Base-by-base conservation (phyloP, 2,797 vertebrate species). In the Pseudopleuronectes americanus region DNA sequence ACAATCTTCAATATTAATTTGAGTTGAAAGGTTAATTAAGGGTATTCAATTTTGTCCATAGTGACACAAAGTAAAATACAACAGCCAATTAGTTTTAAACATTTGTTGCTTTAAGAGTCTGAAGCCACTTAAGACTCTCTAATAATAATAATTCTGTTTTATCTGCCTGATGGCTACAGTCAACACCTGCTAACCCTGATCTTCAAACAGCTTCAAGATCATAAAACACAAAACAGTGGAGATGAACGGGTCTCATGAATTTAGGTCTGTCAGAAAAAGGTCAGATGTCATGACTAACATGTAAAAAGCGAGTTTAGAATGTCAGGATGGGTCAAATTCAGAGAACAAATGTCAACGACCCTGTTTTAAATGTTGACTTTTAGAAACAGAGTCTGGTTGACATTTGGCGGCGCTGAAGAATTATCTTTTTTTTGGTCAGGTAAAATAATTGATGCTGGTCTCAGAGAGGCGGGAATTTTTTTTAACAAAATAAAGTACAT, bases 371-470 rank as follows among this genome's bases (percentile, higher is more conserved):
- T n/a, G 23, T 41, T 0, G 21, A 1, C 0, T 43, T 59, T 57
- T 52, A 23, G 14, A 49, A 64, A 24, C 13, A 12, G 41, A n/a
- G 64, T 45, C 24, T 22, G 52, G 21, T 31, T 38, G 52, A 56
- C 2, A 2, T 0, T 36, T 6, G 52, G 38, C 60, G 1, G 28
- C 4, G 0, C 6, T n/a, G 17, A 55, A 57, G 17, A 55, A 57
- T 17, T 6, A 16, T 45, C 12, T 38, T 22, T 8, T 24, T 6
- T 13, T 57, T 14, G 22, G 24, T 8, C 24, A 38, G 63, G 2
- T 33, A 36, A 73, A 70, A 57, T 16, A 0, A 53, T 71, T 69
- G 77, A 85, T 87, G 79, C 80, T 83, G 71, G 58, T 57, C 53
- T 68, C 62, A 62, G 64, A 84, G 75, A 71, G 7, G 24, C 19